phyloP scores from a whole-genome alignment of 1,140 invertebrate genomes.

The Drosophila subpulchrella region DNA sequence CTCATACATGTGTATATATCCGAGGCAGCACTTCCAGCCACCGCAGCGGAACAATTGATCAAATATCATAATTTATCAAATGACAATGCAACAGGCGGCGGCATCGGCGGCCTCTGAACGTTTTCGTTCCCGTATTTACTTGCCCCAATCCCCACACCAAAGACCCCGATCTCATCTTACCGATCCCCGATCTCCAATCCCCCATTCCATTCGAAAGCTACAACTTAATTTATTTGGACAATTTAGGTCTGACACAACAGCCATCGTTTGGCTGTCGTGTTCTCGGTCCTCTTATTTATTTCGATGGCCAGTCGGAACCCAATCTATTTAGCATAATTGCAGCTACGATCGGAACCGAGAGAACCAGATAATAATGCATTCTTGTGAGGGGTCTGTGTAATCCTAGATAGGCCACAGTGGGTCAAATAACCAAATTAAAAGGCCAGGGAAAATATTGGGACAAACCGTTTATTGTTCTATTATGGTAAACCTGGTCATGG shows the following conservation, averaged over 20 bases:
- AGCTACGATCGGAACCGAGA: conserved; percentile 20
- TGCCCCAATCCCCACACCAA: conserved; percentile 76
- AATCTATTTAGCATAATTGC: conserved; percentile 80
- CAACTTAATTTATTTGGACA: conserved; percentile 84
- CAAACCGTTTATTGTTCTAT: conserved; percentile 50
- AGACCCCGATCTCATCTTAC: conserved; percentile 14
- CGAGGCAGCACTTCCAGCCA: conserved; percentile 30
- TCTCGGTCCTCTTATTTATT: conserved; percentile 66
- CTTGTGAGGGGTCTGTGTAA: conserved; percentile 63
- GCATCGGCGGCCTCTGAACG: conserved; percentile 66
- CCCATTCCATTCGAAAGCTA: conserved; percentile 70
- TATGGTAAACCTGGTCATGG: conserved; percentile 30
- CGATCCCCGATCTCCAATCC: conserved; percentile 9
- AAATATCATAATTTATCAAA: conserved; percentile 84
- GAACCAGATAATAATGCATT: conserved; percentile 21
- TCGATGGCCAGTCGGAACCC: conserved; percentile 61
- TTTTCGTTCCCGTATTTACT: conserved; percentile 69
- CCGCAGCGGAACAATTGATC: conserved; percentile 77
- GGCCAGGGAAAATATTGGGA: conserved; percentile 26
- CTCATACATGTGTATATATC: not conserved
- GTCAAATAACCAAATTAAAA: conserved; percentile 54
- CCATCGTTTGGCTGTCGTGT: conserved; percentile 45
- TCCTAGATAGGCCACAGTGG: conserved; percentile 39
- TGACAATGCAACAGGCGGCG: conserved; percentile 72
- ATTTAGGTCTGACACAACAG: conserved; percentile 73